A percentile compares a stretch with the other conserved stretches of the same genome.
Conservation (phyloP, 1,140 invertebrate species). For the Drosophila santomea region DNA sequence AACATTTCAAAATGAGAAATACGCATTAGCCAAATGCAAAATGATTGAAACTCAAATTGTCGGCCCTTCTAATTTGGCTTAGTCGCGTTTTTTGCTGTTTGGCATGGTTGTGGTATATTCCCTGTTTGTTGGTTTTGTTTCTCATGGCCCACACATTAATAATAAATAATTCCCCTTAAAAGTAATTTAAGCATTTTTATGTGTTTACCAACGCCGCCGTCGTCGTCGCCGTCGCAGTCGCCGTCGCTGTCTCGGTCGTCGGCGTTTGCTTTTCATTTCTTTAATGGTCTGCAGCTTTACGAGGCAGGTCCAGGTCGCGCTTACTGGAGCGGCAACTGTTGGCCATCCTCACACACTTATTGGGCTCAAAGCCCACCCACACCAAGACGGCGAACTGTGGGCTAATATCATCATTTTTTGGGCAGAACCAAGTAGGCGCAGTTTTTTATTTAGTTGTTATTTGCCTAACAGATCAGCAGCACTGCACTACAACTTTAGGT, state of each 20-base stretch:
- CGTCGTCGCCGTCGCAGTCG: slow-evolving; percentile 17
- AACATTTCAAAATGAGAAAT: slow-evolving; percentile 38
- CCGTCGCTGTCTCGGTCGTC: slow-evolving; percentile 11
- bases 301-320: slow-evolving; percentile 67
- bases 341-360: slow-evolving; percentile 37
- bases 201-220: slow-evolving; percentile 58
- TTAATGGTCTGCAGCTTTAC: slow-evolving; percentile 80
- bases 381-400: slow-evolving; percentile 18
- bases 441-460: no score
- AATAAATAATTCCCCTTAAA: slow-evolving; percentile 82
- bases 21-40: slow-evolving; percentile 31
- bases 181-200: slow-evolving; percentile 81
- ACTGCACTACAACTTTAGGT: no score
- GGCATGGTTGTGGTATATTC: background rate
- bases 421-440: background rate
- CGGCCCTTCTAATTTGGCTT: slow-evolving; percentile 51
- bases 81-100: background rate
- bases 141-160: slow-evolving; percentile 59
- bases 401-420: background rate
- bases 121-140: slow-evolving; percentile 11
- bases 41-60: slow-evolving; percentile 35
- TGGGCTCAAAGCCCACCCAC: slow-evolving; percentile 16
- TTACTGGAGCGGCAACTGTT: slow-evolving; percentile 69
- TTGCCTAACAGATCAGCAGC: no score
- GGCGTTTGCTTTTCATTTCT: slow-evolving; percentile 79